phyloP scores from a whole-genome alignment of 2,888 invertebrate genomes.

The Drosophila borealis region DNA sequence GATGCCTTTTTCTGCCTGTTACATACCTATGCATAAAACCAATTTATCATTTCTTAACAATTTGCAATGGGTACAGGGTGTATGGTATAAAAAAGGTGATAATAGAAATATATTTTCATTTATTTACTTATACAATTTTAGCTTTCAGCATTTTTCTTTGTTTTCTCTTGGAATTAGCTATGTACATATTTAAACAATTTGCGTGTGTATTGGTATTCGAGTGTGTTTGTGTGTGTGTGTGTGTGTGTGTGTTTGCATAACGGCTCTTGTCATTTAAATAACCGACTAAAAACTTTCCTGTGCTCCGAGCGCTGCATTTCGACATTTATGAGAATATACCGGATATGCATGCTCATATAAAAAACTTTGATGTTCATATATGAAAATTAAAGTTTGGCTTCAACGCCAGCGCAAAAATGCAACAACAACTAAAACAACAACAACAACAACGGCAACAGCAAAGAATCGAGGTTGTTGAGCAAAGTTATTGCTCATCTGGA shows the following conservation, averaged over 20 bases:
- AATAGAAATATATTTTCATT: constrained; percentile 7
- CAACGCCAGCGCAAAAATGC: no score
- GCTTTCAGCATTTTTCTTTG: constrained; percentile 7
- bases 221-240: constrained; percentile 6
- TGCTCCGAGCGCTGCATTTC: constrained; percentile 24
- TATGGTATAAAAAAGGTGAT: neutral
- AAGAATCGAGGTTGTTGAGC: neutral
- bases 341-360: constrained; percentile 5
- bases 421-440: neutral
- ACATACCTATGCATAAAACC: no score
- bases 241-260: constrained; percentile 13
- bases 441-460: neutral
- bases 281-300: constrained; percentile 44
- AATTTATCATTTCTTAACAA: no score
- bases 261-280: constrained; percentile 37
- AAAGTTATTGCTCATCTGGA: constrained; percentile 3
- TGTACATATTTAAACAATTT: constrained; percentile 31
- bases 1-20: no score
- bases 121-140: constrained; percentile 27
- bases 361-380: constrained; percentile 32
- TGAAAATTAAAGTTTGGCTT: constrained; percentile 15
- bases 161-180: constrained; percentile 29
- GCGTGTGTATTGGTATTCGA: neutral
- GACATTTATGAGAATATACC: constrained; percentile 52
- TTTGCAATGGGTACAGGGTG: neutral